Evolutionary conservation across 2,888 invertebrate genomes (phyloP), one percentile per base, ranked within the genome.

Genomic region (Pristionchus mayeri): DNA sequence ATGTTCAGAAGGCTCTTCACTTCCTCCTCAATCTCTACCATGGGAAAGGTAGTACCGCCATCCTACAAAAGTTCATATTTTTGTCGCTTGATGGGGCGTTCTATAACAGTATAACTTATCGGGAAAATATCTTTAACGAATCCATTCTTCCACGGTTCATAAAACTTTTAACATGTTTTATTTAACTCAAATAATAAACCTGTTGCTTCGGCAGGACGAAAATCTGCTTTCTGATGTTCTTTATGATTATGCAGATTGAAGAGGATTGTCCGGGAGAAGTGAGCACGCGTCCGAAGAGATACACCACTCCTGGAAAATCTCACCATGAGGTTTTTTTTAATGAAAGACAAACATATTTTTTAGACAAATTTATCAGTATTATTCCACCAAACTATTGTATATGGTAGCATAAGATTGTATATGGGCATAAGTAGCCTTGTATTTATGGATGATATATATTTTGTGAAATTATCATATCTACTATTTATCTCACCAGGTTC

Each of bases 201-300:
- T 48, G 71, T 16, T 13, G 2, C 27, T 96, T 95, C 0, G 98
- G 98, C 82, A 98, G 94, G 63, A 99, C 93, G 93, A 95, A 98
- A 86, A 98, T 93, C 89, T 95, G 95, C 57, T 97, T 94, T 86
- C 96, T 95, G 60, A 98, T 95, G 94, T 98, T 96, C 92, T 95
- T 95, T 0, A 97, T 95, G 54, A 95, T 95, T 11, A 97, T 94
- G 93, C 97, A 98, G 93, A 97, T 97, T 76, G 97, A 97, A n/a
- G 95, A 95, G 93, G 95, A 92, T 86, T 95, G 80, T 94, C 6
- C 94, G 93, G 37, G 94, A 93, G 86, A 95, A 94, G 78, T 94
- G 93, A 93, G 94, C 95, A 96, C 96, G 93, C 97, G 97, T 0
- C 99, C 98, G 94, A 99, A 98, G 30, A 99, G 94, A 93, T 96